phyloP scores from a whole-genome alignment of 2,888 invertebrate genomes.

The Synanthedon formicaeformis region DNA sequence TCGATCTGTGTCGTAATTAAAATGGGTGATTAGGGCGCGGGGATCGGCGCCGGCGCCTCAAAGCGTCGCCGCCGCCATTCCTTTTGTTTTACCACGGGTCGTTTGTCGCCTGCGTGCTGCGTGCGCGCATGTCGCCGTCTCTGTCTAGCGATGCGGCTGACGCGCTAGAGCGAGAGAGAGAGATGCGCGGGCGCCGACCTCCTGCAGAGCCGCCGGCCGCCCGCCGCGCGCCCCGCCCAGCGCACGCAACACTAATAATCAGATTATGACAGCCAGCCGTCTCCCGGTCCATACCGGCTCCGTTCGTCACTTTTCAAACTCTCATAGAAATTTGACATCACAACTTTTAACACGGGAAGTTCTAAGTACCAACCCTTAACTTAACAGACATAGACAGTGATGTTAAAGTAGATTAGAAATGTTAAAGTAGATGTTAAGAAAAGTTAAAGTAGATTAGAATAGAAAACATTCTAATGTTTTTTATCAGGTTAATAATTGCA shows the following conservation, averaged over 20 bases:
- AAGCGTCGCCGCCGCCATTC: slow-evolving; percentile 69
- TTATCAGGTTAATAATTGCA: no score
- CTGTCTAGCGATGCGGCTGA: slow-evolving; percentile 16
- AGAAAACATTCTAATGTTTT: no score
- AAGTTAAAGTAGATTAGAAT: no score
- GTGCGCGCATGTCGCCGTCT: slow-evolving; percentile 28
- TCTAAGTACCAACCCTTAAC: background rate
- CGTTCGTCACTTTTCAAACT: slow-evolving; percentile 49
- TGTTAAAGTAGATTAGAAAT: no score
- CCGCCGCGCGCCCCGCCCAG: slow-evolving; percentile 58
- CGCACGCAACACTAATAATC: slow-evolving; percentile 60
- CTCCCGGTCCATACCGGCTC: slow-evolving; percentile 22
- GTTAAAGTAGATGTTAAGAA: no score
- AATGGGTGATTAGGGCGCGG: slow-evolving; percentile 69
- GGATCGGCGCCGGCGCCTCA: slow-evolving; percentile 67
- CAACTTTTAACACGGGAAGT: slow-evolving; percentile 19
- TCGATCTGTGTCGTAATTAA: slow-evolving; percentile 71
- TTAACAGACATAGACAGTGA: no score
- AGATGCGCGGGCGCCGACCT: slow-evolving; percentile 63
- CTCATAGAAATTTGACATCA: slow-evolving; percentile 39
- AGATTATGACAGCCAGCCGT: slow-evolving; percentile 65
- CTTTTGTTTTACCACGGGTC: slow-evolving; percentile 71
- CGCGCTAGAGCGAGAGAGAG: slow-evolving; percentile 30
- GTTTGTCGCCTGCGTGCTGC: slow-evolving; percentile 65
- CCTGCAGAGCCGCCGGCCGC: slow-evolving; percentile 60